Evolutionary conservation across 2,888 invertebrate genomes (phyloP), one percentile per base, ranked within the genome.

Genomic region (Morpho achilles): DNA sequence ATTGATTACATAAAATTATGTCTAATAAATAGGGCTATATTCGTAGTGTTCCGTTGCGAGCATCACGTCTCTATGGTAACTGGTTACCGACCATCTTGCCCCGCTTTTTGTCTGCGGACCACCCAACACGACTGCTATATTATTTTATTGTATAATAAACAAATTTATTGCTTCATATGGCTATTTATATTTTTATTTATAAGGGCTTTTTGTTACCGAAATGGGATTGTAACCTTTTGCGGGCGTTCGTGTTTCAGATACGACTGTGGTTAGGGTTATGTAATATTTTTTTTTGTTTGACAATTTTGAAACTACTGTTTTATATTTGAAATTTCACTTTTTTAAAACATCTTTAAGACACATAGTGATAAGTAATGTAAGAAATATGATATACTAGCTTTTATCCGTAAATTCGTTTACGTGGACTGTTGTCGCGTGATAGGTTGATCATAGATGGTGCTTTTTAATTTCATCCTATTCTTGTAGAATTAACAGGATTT

Each of bases 111-210:
- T 82, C 69, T 75, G 70, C 67, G 76, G 90, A 89, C 90, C 90
- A 89, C 90, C 90, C 90, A 90, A 72, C 80, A 79, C 78, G 87
- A 75, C 79, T 77, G 81, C 82, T 80, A 82, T 82, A 88, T 89
- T 87, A 89, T 88, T 89, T 90, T 90, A 89, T 89, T 88, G 84
- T 87, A 87, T 86, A 82, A 88, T 89, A 88, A 90, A 90, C 84
- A 87, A 87, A 89, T 90, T 90, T 89, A 89, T 88, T 87, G 82
- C 88, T 82, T 81, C 84, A 87, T 85, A 88, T 84, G 87, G 80
- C 80, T 88, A 82, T 88, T 86, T 87, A 82, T 86, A 82, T 83
- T 86, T 87, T 86, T 87, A 86, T 88, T 88, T 87, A 84, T 86
- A 84, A 87, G 82, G 78, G 80, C 71, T 82, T 83, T 82, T 84